A percentile compares a stretch with the other conserved stretches of the same genome.
Evolutionary conservation across 2,888 invertebrate genomes (phyloP).

Genomic region (Dioctria linearis): DNA sequence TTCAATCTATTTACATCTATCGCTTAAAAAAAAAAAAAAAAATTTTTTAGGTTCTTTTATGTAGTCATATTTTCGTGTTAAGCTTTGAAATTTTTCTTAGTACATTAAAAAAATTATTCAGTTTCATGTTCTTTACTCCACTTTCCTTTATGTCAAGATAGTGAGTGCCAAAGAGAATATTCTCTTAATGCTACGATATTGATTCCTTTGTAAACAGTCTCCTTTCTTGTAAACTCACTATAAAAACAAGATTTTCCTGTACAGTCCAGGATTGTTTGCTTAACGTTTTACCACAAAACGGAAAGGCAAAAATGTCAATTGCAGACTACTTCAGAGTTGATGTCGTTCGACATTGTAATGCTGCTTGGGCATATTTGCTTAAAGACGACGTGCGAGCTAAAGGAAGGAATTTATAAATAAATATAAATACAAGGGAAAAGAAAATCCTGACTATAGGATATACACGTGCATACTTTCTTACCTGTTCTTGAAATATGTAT

Average conservation of each 20-base stretch:
- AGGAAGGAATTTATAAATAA: conserved; percentile 25
- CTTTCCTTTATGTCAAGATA: too few relatives aligned
- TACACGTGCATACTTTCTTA: too few relatives aligned
- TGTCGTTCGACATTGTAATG: conserved; percentile 26
- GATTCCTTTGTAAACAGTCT: conserved; percentile 40
- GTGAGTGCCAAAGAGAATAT: conserved; percentile 32
- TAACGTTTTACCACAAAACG: conserved; percentile 13
- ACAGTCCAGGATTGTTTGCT: conserved; percentile 21
- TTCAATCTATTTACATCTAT: too few relatives aligned
- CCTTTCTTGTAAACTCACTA: neutral
- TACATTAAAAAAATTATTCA: too few relatives aligned
- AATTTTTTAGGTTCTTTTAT: too few relatives aligned
- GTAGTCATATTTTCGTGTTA: too few relatives aligned
- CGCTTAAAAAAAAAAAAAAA: too few relatives aligned
- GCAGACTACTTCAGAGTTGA: conserved; percentile 12
- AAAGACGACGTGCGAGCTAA: neutral
- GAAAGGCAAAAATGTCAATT: conserved; percentile 36
- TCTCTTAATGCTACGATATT: conserved; percentile 35
- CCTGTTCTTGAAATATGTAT: too few relatives aligned
- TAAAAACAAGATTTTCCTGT: conserved; percentile 19
- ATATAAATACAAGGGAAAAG: neutral
- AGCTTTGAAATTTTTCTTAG: too few relatives aligned
- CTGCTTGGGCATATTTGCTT: conserved; percentile 10
- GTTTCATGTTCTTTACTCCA: too few relatives aligned
- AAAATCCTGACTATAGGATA: too few relatives aligned